Evolutionary conservation across 1,140 invertebrate genomes (phyloP), one percentile per base, ranked within the genome.

Genomic region (Aradophagus sp.): DNA sequence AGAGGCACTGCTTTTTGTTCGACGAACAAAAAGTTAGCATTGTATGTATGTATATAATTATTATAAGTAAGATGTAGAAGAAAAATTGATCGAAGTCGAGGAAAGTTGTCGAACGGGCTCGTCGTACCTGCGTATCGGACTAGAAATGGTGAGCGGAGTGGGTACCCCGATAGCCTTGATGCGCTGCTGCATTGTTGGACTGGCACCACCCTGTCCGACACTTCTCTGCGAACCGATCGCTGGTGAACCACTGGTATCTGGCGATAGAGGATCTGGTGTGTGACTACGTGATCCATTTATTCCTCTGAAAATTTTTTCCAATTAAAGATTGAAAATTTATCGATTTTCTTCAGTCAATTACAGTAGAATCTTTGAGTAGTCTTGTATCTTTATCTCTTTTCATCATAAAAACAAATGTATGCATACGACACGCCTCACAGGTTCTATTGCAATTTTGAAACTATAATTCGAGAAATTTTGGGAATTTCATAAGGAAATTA

Each of bases 91-190:
- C n/a, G 48, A 55, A 80, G 29, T 10, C 11, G 23, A 20, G 34
- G 32, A 4, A 8, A 23, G 2, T 45, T 31, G 20, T 13, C 8
- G 31, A 17, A 8, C 11, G n/a, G 16, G 14, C 32, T 62, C 32
- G 50, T 12, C 85, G 84, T 88, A 93, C 92, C 93, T 93, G 87
- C 92, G 87, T 74, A 94, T 92, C 53, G 92, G 93, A 88, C 91
- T 94, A 84, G 90, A 93, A 87, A 95, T 90, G 12, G 93, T 91
- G 17, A 96, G 88, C 12, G 94, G 94, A 63, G 94, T 96, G 8
- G 94, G 93, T 66, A 95, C 93, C 32, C 94, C 94, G 26, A 95
- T 89, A 50, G 93, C 92, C 86, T 95, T 95, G 73, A 95, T 95
- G 75, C 94, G 88, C 81, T 95, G 94, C 81, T 95, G 93, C 90